Conservation (phyloP, 2,888 invertebrate genomes). For the Colletes collaris region DNA sequence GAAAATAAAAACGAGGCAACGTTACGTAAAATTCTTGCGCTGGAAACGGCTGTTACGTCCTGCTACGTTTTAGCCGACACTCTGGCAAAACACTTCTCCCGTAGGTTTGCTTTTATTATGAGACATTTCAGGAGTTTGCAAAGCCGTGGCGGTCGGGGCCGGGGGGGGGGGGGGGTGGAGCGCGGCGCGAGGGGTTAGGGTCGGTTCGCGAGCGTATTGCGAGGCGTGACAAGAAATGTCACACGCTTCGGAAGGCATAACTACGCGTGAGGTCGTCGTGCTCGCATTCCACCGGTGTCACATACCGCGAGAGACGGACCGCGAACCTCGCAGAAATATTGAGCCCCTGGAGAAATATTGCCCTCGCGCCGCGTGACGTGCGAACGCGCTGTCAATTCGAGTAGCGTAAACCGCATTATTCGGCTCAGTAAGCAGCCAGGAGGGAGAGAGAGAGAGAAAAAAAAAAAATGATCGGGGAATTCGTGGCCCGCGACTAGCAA, state of each 20-base stretch:
- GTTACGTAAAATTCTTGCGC: slow-evolving; percentile 55
- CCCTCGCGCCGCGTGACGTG: slow-evolving; percentile 45
- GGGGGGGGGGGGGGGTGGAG: slow-evolving; percentile 39
- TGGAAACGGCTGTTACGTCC: slow-evolving; percentile 53
- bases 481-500: slow-evolving; percentile 27
- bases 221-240: slow-evolving; percentile 80
- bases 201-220: slow-evolving; percentile 69
- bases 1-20: slow-evolving; percentile 45
- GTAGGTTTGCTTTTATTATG: slow-evolving; percentile 74
- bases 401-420: slow-evolving; percentile 53
- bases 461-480: slow-evolving; percentile 31
- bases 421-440: slow-evolving; percentile 36
- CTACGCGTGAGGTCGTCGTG: slow-evolving; percentile 69
- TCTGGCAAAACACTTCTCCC: slow-evolving; percentile 64
- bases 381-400: slow-evolving; percentile 54
- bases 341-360: slow-evolving; percentile 66
- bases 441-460: not conserved
- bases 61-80: slow-evolving; percentile 35
- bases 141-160: slow-evolving; percentile 46
- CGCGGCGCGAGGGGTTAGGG: slow-evolving; percentile 56
- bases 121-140: slow-evolving; percentile 69
- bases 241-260: slow-evolving; percentile 76
- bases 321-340: slow-evolving; percentile 67
- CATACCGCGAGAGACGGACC: slow-evolving; percentile 65
- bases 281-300: slow-evolving; percentile 65